Conservation (phyloP, 2,888 invertebrate species). For the Barypeithes pellucidus region DNA sequence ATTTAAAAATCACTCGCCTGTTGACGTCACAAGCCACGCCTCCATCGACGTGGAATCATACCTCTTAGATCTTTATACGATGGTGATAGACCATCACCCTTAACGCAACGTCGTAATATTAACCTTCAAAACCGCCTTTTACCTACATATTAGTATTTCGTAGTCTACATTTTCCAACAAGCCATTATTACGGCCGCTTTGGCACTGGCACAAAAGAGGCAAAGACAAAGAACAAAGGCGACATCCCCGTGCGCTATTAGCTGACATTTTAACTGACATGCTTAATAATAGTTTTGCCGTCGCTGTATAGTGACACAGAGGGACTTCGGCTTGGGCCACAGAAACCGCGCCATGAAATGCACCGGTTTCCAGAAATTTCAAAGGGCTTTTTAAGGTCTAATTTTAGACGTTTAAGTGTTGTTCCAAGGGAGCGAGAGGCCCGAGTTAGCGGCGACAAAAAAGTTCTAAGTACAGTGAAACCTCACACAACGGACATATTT, state of each 20-base stretch:
- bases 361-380: constrained; percentile 37
- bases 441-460: too few species aligned
- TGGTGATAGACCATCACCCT: too few species aligned
- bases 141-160: constrained; percentile 36
- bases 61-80: too few species aligned
- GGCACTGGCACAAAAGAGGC: constrained; percentile 39
- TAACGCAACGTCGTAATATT: constrained; percentile 5
- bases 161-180: constrained; percentile 39
- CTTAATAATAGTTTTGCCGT: constrained; percentile 43
- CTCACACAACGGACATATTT: too few species aligned
- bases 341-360: constrained; percentile 40
- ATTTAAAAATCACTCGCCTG: too few species aligned
- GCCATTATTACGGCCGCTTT: constrained; percentile 47
- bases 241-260: constrained; percentile 47
- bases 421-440: neutral
- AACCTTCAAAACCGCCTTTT: constrained; percentile 39
- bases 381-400: constrained; percentile 14
- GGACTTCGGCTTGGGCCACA: constrained; percentile 21
- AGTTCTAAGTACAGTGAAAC: too few species aligned
- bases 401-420: constrained; percentile 27
- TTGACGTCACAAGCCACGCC: too few species aligned
- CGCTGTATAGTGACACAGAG: constrained; percentile 4
- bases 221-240: constrained; percentile 48
- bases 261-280: constrained; percentile 45
- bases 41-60: too few species aligned